phyloP scores from a whole-genome alignment of 1,140 invertebrate species.

The Latrodectus geometricus region DNA sequence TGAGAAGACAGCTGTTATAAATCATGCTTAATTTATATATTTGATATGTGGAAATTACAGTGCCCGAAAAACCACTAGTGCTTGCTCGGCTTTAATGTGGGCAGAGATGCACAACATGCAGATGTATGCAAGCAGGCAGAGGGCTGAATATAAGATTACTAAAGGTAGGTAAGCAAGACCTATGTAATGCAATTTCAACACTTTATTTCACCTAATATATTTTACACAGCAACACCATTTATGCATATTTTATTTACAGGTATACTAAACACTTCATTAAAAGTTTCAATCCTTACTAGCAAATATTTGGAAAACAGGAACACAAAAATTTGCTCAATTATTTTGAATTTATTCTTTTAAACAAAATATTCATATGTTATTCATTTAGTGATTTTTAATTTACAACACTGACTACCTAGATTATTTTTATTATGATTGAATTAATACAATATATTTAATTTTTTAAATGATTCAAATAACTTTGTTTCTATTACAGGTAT shows the following conservation, averaged over 20 bases:
- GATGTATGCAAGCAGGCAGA: conserved; percentile 49
- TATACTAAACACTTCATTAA: not conserved
- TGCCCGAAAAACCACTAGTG: conserved; percentile 48
- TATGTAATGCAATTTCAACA: conserved; percentile 49
- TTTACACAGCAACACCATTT: conserved; percentile 48
- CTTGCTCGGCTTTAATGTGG: conserved; percentile 62
- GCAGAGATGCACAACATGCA: conserved; percentile 45
- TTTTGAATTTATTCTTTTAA: too few species aligned
- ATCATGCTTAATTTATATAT: conserved; percentile 20
- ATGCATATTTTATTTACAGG: conserved; percentile 26
- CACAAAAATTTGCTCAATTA: not conserved
- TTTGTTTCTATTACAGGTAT: too few species aligned
- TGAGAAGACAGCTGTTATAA: conserved; percentile 42
- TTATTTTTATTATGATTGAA: too few species aligned
- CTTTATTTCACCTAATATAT: conserved; percentile 21
- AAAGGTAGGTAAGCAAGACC: conserved; percentile 50
- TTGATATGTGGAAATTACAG: conserved; percentile 47
- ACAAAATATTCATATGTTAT: too few species aligned
- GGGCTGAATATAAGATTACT: conserved; percentile 43
- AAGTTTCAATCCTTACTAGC: conserved; percentile 23
- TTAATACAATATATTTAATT: too few species aligned
- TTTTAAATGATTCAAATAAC: too few species aligned
- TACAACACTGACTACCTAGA: too few species aligned
- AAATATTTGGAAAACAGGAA: not conserved
- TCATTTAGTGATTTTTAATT: too few species aligned